These are phyloP conservation scores for Sphaerophoria rueppellii DNA, from an alignment of 2,888 invertebrate species.

Conservation along the genomic window DNA sequence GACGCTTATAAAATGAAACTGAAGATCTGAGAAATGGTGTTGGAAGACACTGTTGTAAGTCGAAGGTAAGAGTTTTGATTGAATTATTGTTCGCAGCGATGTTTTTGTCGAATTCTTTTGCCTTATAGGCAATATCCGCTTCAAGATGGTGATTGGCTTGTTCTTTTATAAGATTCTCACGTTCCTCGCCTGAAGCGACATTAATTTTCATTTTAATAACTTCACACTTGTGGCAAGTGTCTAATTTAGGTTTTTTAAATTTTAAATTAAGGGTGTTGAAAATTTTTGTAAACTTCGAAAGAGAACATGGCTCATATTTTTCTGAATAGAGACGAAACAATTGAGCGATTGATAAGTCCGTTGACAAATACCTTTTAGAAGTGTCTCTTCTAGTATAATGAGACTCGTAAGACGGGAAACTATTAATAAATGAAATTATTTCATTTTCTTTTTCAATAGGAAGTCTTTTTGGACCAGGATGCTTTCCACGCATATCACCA, in stretches of 20 bases:
- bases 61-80: conserved; percentile 31
- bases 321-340: conserved; percentile 47
- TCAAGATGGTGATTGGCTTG: conserved; percentile 18
- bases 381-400: conserved; percentile 37
- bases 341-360: conserved; percentile 42
- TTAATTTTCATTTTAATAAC: conserved; percentile 58
- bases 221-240: conserved; percentile 72
- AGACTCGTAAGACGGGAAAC: conserved; percentile 40
- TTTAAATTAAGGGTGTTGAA: conserved; percentile 63
- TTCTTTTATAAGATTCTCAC: conserved; percentile 15
- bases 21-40: conserved; percentile 40
- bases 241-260: conserved; percentile 62
- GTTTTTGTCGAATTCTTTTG: conserved; percentile 42
- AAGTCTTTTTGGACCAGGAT: conserved; percentile 36
- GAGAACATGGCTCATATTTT: conserved; percentile 44
- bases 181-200: neutral
- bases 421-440: conserved; percentile 36
- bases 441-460: conserved; percentile 46
- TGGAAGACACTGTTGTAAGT: conserved; percentile 68
- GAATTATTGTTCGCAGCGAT: conserved; percentile 18
- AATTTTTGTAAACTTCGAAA: conserved; percentile 65
- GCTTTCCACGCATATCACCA: conserved; percentile 38
- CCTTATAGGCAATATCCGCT: conserved; percentile 30
- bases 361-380: conserved; percentile 35
- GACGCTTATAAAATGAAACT: conserved; percentile 65